A percentile compares a stretch with the other conserved stretches of the same genome.
These are phyloP conservation scores for Lepidotrigona ventralis DNA, from an alignment of 1,140 invertebrate genomes.

Conservation along the genomic window DNA sequence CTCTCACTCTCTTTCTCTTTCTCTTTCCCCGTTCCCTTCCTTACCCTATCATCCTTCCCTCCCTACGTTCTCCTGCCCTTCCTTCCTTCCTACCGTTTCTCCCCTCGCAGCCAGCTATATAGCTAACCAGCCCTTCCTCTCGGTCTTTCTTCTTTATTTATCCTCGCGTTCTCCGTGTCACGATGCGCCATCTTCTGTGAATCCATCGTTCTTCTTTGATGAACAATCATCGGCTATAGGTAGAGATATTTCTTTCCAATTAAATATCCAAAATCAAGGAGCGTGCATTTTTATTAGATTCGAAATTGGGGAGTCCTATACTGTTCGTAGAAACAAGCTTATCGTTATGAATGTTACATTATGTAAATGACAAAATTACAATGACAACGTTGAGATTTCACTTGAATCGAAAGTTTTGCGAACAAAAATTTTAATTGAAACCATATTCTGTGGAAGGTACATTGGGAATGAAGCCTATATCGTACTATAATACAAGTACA, in stretches of 20 bases:
- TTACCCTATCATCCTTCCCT: constrained; percentile 46
- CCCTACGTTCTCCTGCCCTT: constrained; percentile 53
- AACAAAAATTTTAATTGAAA: too few relatives aligned
- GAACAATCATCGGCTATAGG: constrained; percentile 31
- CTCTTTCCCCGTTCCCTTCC: constrained; percentile 45
- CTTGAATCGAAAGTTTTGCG: too few relatives aligned
- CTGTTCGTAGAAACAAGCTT: too few relatives aligned
- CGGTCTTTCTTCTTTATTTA: constrained; percentile 59
- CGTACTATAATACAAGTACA: too few relatives aligned
- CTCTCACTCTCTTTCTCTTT: constrained; percentile 39
- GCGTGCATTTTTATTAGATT: too few relatives aligned
- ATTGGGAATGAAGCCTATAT: too few relatives aligned
- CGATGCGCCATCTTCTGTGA: constrained; percentile 52
- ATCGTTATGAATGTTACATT: too few relatives aligned
- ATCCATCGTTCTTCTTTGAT: constrained; percentile 43
- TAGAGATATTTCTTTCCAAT: neutral
- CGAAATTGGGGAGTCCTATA: too few relatives aligned
- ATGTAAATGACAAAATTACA: too few relatives aligned
- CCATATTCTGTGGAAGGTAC: too few relatives aligned
- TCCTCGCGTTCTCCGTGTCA: constrained; percentile 52
- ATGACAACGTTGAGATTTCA: too few relatives aligned
- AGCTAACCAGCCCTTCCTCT: constrained; percentile 43
- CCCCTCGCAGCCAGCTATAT: neutral
- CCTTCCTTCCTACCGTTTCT: constrained; percentile 38
- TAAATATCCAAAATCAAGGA: too few relatives aligned